Percentiles rank a stretch among this genome's conserved stretches.
Conservation (phyloP, 2,888 invertebrate genomes). For the Ischnura elegans region DNA sequence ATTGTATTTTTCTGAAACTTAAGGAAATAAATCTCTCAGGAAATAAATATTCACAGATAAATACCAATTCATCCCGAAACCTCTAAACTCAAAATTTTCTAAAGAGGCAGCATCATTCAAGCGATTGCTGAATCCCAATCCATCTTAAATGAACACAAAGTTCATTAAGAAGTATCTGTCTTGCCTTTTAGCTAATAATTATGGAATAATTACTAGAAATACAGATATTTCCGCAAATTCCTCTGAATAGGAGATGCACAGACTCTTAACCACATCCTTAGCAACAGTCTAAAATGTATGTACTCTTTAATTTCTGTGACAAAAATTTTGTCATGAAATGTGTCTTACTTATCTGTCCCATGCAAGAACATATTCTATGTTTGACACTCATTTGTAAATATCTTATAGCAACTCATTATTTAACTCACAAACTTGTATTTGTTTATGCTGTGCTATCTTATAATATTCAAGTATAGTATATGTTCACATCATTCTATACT, state of each 20-base stretch:
- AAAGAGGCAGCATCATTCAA: not conserved
- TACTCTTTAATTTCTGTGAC: not conserved
- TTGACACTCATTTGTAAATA: not conserved
- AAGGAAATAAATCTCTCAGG: not conserved
- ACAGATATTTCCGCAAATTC: not conserved
- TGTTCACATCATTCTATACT: too few species aligned
- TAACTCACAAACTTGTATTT: too few species aligned
- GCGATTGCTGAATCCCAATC: not conserved
- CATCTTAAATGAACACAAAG: not conserved
- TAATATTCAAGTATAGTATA: too few species aligned
- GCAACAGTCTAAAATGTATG: not conserved
- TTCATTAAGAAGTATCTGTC: not conserved
- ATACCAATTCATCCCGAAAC: not conserved
- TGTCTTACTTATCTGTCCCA: not conserved
- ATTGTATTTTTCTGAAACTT: not conserved
- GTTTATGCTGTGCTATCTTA: too few species aligned
- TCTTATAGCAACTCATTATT: too few species aligned
- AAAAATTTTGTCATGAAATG: not conserved
- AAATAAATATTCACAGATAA: not conserved
- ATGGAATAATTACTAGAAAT: not conserved
- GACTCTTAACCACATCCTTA: not conserved
- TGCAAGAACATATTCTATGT: not conserved
- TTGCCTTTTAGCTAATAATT: not conserved
- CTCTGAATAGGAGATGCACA: not conserved
- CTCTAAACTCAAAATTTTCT: not conserved